Evolutionary conservation across 2,797 vertebrate species (phyloP), one percentile per base, ranked within the genome.

Genomic region (Naso thynnoides): DNA sequence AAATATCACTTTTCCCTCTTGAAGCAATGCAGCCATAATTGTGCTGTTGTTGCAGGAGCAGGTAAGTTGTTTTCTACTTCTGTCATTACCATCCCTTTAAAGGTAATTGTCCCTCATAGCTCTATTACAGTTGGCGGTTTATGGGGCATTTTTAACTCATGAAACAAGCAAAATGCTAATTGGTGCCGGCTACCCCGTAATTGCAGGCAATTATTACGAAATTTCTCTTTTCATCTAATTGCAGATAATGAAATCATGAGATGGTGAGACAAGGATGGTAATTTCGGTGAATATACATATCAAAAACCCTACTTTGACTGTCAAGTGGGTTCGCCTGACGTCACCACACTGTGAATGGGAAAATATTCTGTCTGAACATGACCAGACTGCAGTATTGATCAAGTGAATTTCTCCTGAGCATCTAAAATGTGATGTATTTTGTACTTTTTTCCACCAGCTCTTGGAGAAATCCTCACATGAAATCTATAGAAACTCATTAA

Each of bases 121-220:
- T 85, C 52, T 86, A 23, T 78, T 77, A 64, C 41, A 74, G 70
- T 70, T 81, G 69, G 13, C 15, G 23, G 64, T 78, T 89, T 84
- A 76, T 56, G 19, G 61, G 65, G 36, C 76, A 75, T 82, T 88
- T 89, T 81, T 55, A 73, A 83, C 90, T 79, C 83, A 82, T 55
- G 73, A 83, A 92, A 93, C 89, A 93, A 91, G 79, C 73, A 65
- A 92, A 86, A 95, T 94, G 93, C 92, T 90, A 95, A 95, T 94
- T 64, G 65, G 14, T 1, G 52, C 78, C 33, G 72, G 85, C 84
- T 81, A 78, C 64, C 84, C 70, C 50, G 85, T 92, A 94, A 95
- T 94, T 93, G 78, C 75, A 54, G 84, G 89, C 89, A 93, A 93
- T 94, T 94, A 94, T 86, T 79, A 70, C 72, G 60, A 86, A 92